A percentile compares a stretch with the other conserved stretches of the same genome.
Evolutionary conservation across 2,797 vertebrate genomes (phyloP).

Genomic region (Sebastes vulpes): DNA sequence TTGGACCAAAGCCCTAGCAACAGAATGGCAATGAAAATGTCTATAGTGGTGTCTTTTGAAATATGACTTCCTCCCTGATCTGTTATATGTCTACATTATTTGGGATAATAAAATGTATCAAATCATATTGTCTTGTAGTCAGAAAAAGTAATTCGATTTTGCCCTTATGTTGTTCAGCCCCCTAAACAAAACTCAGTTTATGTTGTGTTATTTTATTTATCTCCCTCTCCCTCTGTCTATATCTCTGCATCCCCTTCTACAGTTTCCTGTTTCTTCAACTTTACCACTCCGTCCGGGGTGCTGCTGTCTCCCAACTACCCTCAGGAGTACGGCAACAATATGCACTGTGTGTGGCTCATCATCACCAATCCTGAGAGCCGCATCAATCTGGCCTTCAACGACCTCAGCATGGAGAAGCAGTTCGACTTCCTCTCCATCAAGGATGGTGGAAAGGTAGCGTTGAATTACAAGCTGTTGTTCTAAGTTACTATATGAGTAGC

Average conservation of each 20-base stretch:
- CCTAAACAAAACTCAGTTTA: conserved; percentile 14
- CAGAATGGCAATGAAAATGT: background rate
- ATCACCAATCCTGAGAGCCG: conserved; percentile 95
- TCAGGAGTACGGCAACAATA: conserved; percentile 97
- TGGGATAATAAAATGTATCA: conserved; percentile 16
- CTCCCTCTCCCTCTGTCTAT: background rate
- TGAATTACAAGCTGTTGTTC: conserved; percentile 10
- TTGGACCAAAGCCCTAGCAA: background rate
- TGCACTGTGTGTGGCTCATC: conserved; percentile 99
- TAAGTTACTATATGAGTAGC: conserved; percentile 17
- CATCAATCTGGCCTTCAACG: conserved; percentile 98
- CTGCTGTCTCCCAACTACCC: conserved; percentile 98
- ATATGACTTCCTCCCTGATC: conserved; percentile 8
- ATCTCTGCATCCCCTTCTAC: conserved; percentile 34
- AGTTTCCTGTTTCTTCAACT: conserved; percentile 99
- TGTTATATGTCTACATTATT: background rate
- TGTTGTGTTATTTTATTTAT: conserved; percentile 24
- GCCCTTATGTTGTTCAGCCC: background rate
- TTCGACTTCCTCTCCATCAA: conserved; percentile 98
- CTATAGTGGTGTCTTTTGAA: background rate
- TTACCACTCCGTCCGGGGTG: conserved; percentile 94
- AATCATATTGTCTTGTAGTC: conserved; percentile 4
- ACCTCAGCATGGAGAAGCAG: conserved; percentile 98
- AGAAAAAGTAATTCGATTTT: conserved; percentile 24
- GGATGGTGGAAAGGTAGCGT: conserved; percentile 90